phyloP scores from a whole-genome alignment of 2,888 invertebrate genomes.

The Latrodectus elegans region DNA sequence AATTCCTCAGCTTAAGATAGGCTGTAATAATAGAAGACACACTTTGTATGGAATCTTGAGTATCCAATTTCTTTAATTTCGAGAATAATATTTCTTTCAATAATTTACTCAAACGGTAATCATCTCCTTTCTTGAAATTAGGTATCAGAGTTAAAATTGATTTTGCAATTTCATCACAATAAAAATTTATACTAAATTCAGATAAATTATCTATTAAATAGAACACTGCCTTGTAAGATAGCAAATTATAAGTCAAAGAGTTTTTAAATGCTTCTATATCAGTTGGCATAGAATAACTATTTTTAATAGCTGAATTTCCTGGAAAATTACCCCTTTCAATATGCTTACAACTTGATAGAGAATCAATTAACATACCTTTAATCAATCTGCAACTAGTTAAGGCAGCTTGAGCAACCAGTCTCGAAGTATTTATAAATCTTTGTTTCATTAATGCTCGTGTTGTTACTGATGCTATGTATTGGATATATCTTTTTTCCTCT shows the following conservation, averaged over 20 bases:
- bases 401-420: constrained; percentile 12
- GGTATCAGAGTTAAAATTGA: constrained; percentile 1
- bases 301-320: background rate
- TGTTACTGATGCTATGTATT: constrained; percentile 7
- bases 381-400: background rate
- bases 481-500: background rate
- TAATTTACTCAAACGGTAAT: background rate
- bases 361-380: constrained; percentile 10
- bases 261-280: constrained; percentile 1
- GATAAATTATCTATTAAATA: constrained; percentile 16
- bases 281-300: no score
- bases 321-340: background rate
- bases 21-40: constrained; percentile 8
- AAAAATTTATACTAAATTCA: background rate
- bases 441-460: background rate
- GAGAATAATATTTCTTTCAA: background rate
- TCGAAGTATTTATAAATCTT: background rate
- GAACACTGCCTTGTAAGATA: constrained; percentile 2
- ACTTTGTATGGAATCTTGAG: background rate
- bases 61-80: background rate
- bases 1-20: constrained; percentile 16
- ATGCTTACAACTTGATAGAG: background rate
- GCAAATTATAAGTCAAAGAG: constrained; percentile 15
- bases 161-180: constrained; percentile 22
- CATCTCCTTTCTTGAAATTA: background rate